phyloP scores from a whole-genome alignment of 2,113 vertebrate species.

The Laticauda laticaudata region DNA sequence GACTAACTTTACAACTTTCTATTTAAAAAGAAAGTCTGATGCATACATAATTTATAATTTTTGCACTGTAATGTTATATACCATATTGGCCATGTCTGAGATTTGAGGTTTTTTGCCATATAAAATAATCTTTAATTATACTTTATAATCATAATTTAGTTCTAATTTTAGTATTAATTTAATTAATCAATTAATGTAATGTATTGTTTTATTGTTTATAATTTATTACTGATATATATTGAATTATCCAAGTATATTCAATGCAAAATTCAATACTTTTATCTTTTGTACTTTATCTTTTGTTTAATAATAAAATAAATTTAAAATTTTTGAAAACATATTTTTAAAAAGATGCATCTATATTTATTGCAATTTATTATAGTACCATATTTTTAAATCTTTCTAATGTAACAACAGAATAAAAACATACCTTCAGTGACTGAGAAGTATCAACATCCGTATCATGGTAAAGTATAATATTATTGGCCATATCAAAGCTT shows the following conservation, averaged over 20 bases:
- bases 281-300: not conserved
- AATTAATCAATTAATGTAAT: not conserved
- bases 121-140: not conserved
- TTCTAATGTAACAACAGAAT: slow-evolving; percentile 6
- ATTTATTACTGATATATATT: not conserved
- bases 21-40: not conserved
- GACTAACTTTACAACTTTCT: not conserved
- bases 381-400: not conserved
- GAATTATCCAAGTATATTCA: not conserved
- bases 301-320: not conserved
- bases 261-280: not conserved
- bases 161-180: not conserved
- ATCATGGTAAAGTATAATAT: slow-evolving; percentile 92
- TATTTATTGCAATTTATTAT: not conserved
- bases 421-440: slow-evolving; percentile 85
- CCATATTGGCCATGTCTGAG: not conserved
- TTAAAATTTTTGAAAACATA: not conserved
- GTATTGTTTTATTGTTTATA: not conserved
- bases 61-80: not conserved
- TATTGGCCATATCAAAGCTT: slow-evolving; percentile 95
- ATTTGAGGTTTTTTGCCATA: not conserved
- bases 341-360: not conserved
- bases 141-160: not conserved
- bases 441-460: slow-evolving; percentile 85
- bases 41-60: not conserved